These are phyloP conservation scores for Amniataba percoides DNA, from an alignment of 2,797 vertebrate species.

Conservation along the genomic window DNA sequence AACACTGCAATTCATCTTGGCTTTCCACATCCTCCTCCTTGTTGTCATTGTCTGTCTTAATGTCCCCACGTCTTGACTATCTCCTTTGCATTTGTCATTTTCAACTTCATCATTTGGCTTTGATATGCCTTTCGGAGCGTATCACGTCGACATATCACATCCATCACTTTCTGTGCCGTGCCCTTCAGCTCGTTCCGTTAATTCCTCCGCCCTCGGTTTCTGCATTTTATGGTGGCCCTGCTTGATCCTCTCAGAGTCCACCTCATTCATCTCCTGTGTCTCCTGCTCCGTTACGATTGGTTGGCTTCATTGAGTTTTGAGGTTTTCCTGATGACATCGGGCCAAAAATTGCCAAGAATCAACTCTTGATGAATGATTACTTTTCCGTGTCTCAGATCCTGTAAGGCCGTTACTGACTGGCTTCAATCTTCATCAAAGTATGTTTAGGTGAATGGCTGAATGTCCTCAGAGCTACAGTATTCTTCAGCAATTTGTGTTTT, in stretches of 20 bases:
- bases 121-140: slow-evolving; percentile 17
- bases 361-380: not conserved
- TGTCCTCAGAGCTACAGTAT: not conserved
- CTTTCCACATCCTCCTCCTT: not conserved
- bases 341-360: not conserved
- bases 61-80: slow-evolving; percentile 15
- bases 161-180: slow-evolving; percentile 33
- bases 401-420: not conserved
- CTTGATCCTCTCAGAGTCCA: not conserved
- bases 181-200: slow-evolving; percentile 12
- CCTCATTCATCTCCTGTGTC: not conserved
- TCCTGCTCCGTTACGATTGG: not conserved
- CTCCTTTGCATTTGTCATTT: slow-evolving; percentile 44
- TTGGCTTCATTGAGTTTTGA: slow-evolving; percentile 2
- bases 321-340: not conserved
- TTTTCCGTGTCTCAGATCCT: not conserved
- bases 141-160: slow-evolving; percentile 28
- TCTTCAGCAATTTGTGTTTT: not conserved
- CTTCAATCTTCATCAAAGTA: not conserved
- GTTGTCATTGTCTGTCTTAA: slow-evolving; percentile 7
- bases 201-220: slow-evolving; percentile 15
- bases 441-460: not conserved
- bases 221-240: not conserved
- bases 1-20: slow-evolving; percentile 28
- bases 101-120: slow-evolving; percentile 30